These are phyloP conservation scores for Pseudomyrmex sp. DNA, from an alignment of 1,140 invertebrate species.

Conservation along the genomic window DNA sequence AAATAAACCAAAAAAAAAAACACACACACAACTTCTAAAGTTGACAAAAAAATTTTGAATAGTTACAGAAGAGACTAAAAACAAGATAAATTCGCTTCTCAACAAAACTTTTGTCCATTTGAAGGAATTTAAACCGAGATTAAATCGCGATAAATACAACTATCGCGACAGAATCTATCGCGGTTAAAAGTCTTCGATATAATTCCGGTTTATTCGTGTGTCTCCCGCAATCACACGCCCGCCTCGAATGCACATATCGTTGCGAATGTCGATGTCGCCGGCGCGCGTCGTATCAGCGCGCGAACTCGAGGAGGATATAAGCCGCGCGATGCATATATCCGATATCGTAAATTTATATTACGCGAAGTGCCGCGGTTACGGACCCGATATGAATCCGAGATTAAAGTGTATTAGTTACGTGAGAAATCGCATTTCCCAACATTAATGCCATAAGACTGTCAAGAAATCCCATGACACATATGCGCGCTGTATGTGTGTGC, in stretches of 20 bases:
- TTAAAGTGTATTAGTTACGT: constrained; percentile 48
- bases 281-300: neutral
- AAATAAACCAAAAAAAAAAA: too few relatives aligned
- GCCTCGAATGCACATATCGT: neutral
- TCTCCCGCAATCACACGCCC: neutral
- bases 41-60: too few relatives aligned
- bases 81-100: too few relatives aligned
- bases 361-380: neutral
- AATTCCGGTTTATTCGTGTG: neutral
- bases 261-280: too few relatives aligned
- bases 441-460: constrained; percentile 17
- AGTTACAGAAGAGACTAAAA: too few relatives aligned
- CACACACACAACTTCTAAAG: too few relatives aligned
- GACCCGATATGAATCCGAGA: constrained; percentile 27
- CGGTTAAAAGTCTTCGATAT: neutral
- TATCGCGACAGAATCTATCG: neutral
- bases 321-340: constrained; percentile 7
- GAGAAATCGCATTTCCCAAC: constrained; percentile 47
- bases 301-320: constrained; percentile 14
- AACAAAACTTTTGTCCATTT: too few relatives aligned
- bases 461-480: constrained; percentile 43
- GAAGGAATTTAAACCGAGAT: too few relatives aligned
- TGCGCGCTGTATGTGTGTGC: neutral
- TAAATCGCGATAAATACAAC: too few relatives aligned
- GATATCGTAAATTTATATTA: constrained; percentile 42